Evolutionary conservation across 2,888 invertebrate genomes (phyloP), one percentile per base, ranked within the genome.

Genomic region (Thymelicus lineola): DNA sequence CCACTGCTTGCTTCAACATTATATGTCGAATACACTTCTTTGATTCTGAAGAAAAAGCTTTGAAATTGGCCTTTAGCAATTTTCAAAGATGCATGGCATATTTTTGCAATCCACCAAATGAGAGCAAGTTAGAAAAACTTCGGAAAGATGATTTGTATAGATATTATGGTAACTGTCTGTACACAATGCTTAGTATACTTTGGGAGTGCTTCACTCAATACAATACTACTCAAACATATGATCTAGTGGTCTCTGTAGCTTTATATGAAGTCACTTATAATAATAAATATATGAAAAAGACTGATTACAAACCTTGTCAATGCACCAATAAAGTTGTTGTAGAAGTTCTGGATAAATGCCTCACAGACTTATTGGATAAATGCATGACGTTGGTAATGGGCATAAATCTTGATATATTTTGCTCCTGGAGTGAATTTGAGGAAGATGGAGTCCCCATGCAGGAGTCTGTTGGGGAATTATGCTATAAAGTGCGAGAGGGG

Each of bases 371-470:
- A 74, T 71, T 93, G 64, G 89, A 92, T 73, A 80, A 79, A 72
- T 88, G 84, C 72, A 84, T 88, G 75, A 80, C 80, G 48, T 77
- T 91, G 38, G 83, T 90, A 12, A 92, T 92, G 90, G 86, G 82
- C 73, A 80, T 93, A 0, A 93, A 85, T 81, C 85, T 93, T 20
- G 89, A 92, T 70, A 86, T 90, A 72, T 93, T 88, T 77, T 93
- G 93, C 80, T 84, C 89, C 12, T 93, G 93, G 93, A 89, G 88
- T 81, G 93, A 93, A 74, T 87, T 86, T 84, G 87, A 88, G 73
- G 85, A 87, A 15, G 77, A 84, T 73, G 85, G 83, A 1, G 83
- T 82, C 79, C 91, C 75, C 70, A 84, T 90, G 85, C 93, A 93
- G 72, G 85, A 87, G 75, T 78, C 72, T 55, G 83, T 92, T 74